Evolutionary conservation across 64 coral and sea anemone genomes (phyloP).

Genomic region (Montipora foliosa): DNA sequence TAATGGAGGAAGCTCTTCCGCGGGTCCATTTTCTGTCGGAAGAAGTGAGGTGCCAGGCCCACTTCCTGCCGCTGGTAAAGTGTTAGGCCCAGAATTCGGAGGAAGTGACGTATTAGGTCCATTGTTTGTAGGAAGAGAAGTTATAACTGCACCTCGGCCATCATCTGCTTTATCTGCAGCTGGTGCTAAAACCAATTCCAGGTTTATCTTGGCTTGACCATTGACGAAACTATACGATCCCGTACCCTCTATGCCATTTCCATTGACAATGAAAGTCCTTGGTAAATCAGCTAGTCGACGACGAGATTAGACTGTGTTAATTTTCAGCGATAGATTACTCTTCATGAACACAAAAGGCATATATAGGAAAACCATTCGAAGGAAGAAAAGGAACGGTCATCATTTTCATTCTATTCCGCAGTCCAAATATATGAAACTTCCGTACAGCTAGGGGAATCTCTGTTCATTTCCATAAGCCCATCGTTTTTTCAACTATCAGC

Average conservation of each 20-base stretch:
- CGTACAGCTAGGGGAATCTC: neutral
- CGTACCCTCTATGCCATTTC: neutral
- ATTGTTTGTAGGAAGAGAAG: neutral
- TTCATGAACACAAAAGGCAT: too few species aligned
- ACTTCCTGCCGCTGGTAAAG: neutral
- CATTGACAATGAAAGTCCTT: constrained; percentile 1
- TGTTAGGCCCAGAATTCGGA: neutral
- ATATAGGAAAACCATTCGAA: too few species aligned
- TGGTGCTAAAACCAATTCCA: neutral
- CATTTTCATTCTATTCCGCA: too few species aligned
- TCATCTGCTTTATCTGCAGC: neutral
- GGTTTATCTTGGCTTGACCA: neutral
- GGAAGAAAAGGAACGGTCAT: too few species aligned
- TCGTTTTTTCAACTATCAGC: neutral
- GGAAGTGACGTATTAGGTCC: neutral
- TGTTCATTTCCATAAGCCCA: neutral
- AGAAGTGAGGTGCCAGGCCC: neutral
- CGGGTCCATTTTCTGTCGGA: neutral
- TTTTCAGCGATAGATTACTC: too few species aligned
- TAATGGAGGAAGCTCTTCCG: neutral
- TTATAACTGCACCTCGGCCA: neutral
- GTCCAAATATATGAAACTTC: too few species aligned
- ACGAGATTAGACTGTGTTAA: neutral
- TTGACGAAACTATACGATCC: neutral
- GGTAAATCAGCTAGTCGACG: neutral